Evolutionary conservation across 2,797 vertebrate species (phyloP).

Genomic region (Gobio occitaniae): DNA sequence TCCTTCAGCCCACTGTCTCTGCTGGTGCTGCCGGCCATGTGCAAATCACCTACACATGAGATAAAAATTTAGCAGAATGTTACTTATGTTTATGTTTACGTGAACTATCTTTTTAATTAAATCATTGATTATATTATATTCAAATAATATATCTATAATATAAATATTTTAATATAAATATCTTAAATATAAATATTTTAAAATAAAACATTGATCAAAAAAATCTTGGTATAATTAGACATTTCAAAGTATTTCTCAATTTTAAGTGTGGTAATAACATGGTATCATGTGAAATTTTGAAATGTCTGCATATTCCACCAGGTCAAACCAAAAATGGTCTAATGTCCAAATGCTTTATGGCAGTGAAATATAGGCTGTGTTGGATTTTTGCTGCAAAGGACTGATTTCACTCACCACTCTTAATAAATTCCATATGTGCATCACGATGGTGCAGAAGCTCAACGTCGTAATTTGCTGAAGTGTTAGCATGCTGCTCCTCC

Average conservation of each 20-base stretch:
- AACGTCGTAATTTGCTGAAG: slow-evolving; percentile 98
- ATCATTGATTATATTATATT: background rate
- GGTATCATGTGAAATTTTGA: background rate
- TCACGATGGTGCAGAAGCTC: slow-evolving; percentile 97
- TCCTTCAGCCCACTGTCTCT: slow-evolving; percentile 93
- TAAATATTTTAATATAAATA: background rate
- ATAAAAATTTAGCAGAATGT: too few relatives aligned
- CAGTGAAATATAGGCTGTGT: background rate
- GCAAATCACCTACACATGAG: slow-evolving; percentile 84
- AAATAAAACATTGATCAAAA: background rate
- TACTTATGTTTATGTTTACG: too few relatives aligned
- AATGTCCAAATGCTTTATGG: slow-evolving; percentile 7
- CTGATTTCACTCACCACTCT: slow-evolving; percentile 85
- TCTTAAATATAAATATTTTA: background rate
- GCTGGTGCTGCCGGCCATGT: slow-evolving; percentile 84
- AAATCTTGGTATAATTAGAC: background rate
- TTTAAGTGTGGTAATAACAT: background rate
- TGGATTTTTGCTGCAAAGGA: background rate
- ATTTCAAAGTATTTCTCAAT: background rate
- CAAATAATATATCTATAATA: background rate
- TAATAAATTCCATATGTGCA: slow-evolving; percentile 95
- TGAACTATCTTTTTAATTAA: background rate
- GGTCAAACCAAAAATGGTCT: background rate
- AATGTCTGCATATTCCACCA: background rate
- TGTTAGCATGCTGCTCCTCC: slow-evolving; percentile 99